Percentiles rank a stretch among this genome's conserved stretches.
Conservation (phyloP, 2,113 vertebrate genomes). For the Amazona guildingii region DNA sequence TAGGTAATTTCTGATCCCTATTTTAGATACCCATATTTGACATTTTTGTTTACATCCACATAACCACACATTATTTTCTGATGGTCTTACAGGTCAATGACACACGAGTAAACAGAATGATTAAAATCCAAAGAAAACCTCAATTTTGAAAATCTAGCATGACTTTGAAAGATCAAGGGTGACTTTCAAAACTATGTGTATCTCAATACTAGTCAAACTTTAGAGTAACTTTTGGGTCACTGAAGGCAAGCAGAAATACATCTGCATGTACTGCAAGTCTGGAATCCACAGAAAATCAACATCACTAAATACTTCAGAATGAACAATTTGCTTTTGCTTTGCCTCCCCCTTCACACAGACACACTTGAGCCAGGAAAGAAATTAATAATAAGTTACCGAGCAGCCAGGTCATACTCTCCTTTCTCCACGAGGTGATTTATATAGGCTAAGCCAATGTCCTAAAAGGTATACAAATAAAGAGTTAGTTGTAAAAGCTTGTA, state of each 20-base stretch:
- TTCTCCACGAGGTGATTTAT: conserved; percentile 92
- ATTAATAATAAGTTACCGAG: conserved; percentile 79
- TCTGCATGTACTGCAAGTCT: not conserved
- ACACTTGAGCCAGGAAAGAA: not conserved
- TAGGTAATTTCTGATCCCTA: not conserved
- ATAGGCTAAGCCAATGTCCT: conserved; percentile 96
- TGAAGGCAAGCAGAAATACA: not conserved
- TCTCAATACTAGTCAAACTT: not conserved
- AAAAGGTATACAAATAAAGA: not conserved
- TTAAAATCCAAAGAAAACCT: not conserved
- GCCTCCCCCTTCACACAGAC: not conserved
- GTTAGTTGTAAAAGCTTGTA: not conserved
- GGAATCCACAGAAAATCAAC: not conserved
- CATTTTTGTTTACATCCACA: not conserved
- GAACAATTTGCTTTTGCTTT: not conserved
- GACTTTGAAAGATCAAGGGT: not conserved
- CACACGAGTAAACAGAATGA: not conserved
- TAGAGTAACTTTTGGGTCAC: not conserved
- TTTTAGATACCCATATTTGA: not conserved
- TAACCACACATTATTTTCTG: not conserved
- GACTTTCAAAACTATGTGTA: not conserved
- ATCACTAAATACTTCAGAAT: not conserved
- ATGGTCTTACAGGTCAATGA: not conserved
- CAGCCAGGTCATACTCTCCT: conserved; percentile 89
- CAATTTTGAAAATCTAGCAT: not conserved